Base-by-base conservation (phyloP, 2,797 vertebrate species). In the Hoplostethus atlanticus region DNA sequence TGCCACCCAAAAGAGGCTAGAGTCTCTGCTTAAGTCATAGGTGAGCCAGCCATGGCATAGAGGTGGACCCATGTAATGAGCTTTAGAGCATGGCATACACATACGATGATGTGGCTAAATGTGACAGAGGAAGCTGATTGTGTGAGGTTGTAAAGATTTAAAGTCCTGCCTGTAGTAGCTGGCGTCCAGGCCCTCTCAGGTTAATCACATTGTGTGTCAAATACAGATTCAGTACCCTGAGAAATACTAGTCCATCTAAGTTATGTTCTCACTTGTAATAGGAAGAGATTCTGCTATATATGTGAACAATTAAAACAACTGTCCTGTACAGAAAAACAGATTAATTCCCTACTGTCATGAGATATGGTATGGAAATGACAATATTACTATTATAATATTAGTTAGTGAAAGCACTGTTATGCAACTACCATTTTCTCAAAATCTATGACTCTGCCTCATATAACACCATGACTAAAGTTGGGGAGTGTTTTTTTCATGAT, bases 21-120 rank as follows among this genome's bases (percentile, higher is more conserved):
- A 66, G 46, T 61, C 40, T 44, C 55, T 42, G 9, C n/a, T 21
- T 25, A 16, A 5, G 44, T 48, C 44, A 51, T n/a, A 28, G 69
- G 16, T 74, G 61, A 73, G 61, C 34, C 4, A 15, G 48, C 55
- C 17, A 38, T n/a, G 34, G 55, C 36, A 42, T 5, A 16, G 25
- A 9, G 12, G 59, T 61, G 21, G 38, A 5, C 16, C 40, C 21
- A 21, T 60, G 65, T 67, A 40, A 72, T 64, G 11, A 46, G 28
- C 36, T 64, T 44, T 51, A 31, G 15, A 8, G 31, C 63, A 36
- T 79, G 40, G 25, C 59, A 62, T 9, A 11, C 31, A 46, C 56
- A 57, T 2, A 9, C 52, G 68, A 71, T 79, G 73, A 68, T 25
- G 10, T n/a, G 30, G 42, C 62, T 76, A 4, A 71, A 40, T 31